Evolutionary conservation across 2,888 invertebrate species (phyloP).

Genomic region (Exocentrus adspersus): DNA sequence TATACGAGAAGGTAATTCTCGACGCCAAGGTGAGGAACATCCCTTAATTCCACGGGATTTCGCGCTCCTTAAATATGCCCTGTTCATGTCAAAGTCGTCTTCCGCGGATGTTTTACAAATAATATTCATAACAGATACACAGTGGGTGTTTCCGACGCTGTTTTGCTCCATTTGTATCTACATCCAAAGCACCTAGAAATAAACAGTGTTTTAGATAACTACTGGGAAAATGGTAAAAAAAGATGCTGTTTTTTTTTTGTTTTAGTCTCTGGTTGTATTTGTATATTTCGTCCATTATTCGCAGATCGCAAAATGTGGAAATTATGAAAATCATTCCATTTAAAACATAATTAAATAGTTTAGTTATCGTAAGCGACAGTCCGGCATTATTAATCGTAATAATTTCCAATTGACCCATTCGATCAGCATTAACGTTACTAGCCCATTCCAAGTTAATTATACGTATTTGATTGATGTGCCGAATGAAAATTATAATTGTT

Average conservation of each 20-base stretch:
- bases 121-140: not conserved
- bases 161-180: too few species aligned
- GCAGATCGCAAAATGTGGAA: not conserved
- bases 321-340: conserved; percentile 25
- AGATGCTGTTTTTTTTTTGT: too few species aligned
- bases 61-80: conserved; percentile 20
- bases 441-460: conserved; percentile 39
- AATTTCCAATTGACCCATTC: conserved; percentile 47
- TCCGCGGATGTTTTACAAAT: not conserved
- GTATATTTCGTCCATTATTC: not conserved
- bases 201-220: too few species aligned
- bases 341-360: conserved; percentile 27
- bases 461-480: conserved; percentile 49
- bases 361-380: conserved; percentile 33
- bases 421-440: conserved; percentile 27
- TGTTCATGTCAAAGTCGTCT: conserved; percentile 20
- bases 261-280: too few species aligned
- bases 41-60: conserved; percentile 37
- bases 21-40: conserved; percentile 40
- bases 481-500: conserved; percentile 58
- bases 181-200: too few species aligned
- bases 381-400: conserved; percentile 42
- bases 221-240: too few species aligned
- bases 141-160: too few species aligned
- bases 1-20: conserved; percentile 42